Evolutionary conservation across 2,888 invertebrate species (phyloP).

Genomic region (Xestia rhomboidea): DNA sequence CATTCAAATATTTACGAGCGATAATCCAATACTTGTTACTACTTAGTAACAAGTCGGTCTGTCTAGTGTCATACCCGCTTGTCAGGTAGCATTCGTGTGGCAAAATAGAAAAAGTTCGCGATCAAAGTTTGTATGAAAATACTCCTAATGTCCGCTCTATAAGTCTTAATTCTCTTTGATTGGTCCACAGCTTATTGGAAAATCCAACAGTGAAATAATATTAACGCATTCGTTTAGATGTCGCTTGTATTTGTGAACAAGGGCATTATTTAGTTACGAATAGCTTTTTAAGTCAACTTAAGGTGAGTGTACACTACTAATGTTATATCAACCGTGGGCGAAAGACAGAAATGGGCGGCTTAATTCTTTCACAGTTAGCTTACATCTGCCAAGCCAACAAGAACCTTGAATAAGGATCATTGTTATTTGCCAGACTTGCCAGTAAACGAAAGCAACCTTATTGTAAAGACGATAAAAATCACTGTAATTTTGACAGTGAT

Average conservation of each 20-base stretch:
- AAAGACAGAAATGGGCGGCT: neutral
- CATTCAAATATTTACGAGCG: no score
- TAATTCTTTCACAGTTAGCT: neutral
- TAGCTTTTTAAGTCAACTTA: conserved; percentile 35
- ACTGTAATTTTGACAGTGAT: neutral
- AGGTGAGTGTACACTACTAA: conserved; percentile 43
- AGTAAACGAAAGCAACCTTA: neutral
- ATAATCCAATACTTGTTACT: no score
- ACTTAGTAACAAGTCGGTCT: no score
- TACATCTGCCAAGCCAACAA: neutral
- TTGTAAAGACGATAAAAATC: neutral
- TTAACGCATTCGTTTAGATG: neutral
- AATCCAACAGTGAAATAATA: neutral
- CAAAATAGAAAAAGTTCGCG: no score
- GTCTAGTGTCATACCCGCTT: no score
- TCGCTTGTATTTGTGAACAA: neutral
- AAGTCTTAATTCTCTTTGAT: neutral
- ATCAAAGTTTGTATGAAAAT: no score
- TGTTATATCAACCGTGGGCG: conserved; percentile 7
- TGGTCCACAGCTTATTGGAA: neutral
- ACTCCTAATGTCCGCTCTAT: no score
- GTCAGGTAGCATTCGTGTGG: no score
- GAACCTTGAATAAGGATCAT: neutral
- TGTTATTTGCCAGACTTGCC: neutral
- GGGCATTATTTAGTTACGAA: conserved; percentile 24